Base-by-base conservation (phyloP, 1,140 invertebrate species). In the Diachasmimorpha longicaudata region DNA sequence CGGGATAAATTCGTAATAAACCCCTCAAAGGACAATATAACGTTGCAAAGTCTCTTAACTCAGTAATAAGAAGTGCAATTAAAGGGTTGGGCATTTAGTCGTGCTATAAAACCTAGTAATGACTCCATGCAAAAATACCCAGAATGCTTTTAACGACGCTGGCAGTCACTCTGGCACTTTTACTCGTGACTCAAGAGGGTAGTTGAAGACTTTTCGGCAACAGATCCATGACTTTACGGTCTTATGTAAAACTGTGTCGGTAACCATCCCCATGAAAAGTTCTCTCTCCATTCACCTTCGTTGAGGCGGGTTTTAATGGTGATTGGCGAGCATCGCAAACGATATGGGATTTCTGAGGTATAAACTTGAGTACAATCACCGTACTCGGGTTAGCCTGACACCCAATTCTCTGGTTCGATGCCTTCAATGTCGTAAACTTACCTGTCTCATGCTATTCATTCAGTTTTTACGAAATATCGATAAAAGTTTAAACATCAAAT, bases 101-200 rank as follows among this genome's bases (percentile, higher is more conserved):
- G 72, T 25, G 76, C 70, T 70, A 69, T 78, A 76, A 77, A 77
- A 75, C 23, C 21, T 44, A 72, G 66, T 79, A 78, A 77, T 74
- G 76, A 74, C 76, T 73, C 66, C 48, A 79, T 80, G 79, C 70
- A 80, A 80, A 80, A 80, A 80, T 80, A 73, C 58, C 74, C 67
- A 25, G 55, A 75, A 69, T 74, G 74, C 73, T 74, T 79, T 79
- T 79, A 63, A 79, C 76, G 80, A 83, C 74, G 72, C 68, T 77
- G 23, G 39, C 70, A 48, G 74, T 68, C 74, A 66, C 52, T 66
- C 37, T 74, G 25, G 14, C 68, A 67, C 72, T 71, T 74, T 74
- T 39, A 39, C 66, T 39, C 19, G 42, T 48, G 23, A 68, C 25
- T 77, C 31, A 13, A 66, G 36, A 68, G 25, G 25, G 66, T 37